Evolutionary conservation across 2,113 vertebrate genomes (phyloP), one percentile per base, ranked within the genome.

Genomic region (Seriola quinqueradiata): DNA sequence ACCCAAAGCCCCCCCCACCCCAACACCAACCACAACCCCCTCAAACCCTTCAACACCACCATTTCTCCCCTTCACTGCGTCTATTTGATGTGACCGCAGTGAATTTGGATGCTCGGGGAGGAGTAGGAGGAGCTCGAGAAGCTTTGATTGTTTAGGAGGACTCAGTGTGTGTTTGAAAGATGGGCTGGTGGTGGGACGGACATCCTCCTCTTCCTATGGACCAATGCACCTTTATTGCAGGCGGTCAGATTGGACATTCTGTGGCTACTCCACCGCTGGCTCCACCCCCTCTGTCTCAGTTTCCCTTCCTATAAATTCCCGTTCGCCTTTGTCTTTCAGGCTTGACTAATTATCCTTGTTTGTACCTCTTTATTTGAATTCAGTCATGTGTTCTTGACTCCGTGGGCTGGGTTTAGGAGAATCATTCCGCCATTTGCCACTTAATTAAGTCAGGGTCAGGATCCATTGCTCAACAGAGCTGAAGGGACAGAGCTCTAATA

Each of bases 341-440:
- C 92, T 93, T 95, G 94, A 95, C 93, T 96, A 96, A 96, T 96
- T 95, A 94, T 92, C 93, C 94, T 91, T 94, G 94, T 96, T 96
- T 95, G 95, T 96, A 92, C 90, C 92, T 94, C 92, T 94, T 95
- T 92, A 93, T 96, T 93, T 95, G 92, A 89, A 94, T 89, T 76
- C 94, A 93, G 92, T 95, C 94, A 95, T 95, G 94, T 95, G 95
- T 94, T 95, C 90, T 93, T 95, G 93, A 94, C 92, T 95, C 92
- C 67, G 91, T 92, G 91, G 94, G 93, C 88, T 73, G 91, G 94
- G 91, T 92, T 90, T 84, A 90, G 93, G 93, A 93, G 91, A 95
- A 95, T 95, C 93, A 94, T 94, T 95, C 94, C 89, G 93, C 95
- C 90, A 92, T 95, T 95, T 93, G 91, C 92, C 91, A 93, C 94